phyloP scores from a whole-genome alignment of 2,113 vertebrate genomes.

The Illadopsis cleaveri region DNA sequence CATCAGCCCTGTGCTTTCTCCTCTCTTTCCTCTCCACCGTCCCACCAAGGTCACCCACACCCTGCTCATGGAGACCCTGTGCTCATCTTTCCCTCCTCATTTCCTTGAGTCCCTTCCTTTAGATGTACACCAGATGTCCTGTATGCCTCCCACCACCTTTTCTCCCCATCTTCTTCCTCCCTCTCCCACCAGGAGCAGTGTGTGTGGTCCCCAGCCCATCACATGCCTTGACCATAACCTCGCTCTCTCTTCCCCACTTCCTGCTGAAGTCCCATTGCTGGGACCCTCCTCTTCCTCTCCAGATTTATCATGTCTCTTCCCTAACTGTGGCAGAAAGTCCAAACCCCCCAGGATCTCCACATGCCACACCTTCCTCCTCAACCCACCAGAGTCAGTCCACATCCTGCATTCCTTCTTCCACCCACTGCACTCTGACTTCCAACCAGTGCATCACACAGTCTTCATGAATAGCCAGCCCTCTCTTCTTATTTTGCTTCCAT shows the following conservation, averaged over 20 bases:
- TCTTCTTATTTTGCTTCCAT: not conserved
- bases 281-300: not conserved
- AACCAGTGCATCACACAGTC: not conserved
- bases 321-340: not conserved
- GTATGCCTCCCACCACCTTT: not conserved
- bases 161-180: not conserved
- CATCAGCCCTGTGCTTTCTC: not conserved
- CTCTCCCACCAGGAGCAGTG: not conserved
- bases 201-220: not conserved
- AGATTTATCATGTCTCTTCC: not conserved
- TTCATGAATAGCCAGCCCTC: not conserved
- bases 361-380: not conserved
- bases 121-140: not conserved
- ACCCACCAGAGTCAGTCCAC: accelerated
- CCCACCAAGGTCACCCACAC: not conserved
- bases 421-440: not conserved
- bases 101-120: not conserved
- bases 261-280: not conserved
- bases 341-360: not conserved
- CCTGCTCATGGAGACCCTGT: accelerated
- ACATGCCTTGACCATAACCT: not conserved
- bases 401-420: not conserved
- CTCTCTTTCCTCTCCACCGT: not conserved
- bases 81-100: not conserved
- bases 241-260: not conserved